Conservation (phyloP, 1,140 invertebrate genomes). For the Euwallacea similis region DNA sequence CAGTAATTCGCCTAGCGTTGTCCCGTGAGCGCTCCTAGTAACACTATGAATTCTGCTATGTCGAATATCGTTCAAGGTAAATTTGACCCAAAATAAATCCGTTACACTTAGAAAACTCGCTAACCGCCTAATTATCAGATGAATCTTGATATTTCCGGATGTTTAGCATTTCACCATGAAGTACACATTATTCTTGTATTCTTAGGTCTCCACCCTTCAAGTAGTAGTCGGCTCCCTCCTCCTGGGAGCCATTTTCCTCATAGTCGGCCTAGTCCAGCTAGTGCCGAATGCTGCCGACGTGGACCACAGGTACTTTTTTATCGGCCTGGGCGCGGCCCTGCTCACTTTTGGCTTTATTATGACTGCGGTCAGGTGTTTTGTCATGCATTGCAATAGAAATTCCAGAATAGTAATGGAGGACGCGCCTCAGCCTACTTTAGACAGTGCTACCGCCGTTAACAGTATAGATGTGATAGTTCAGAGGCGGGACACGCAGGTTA, state of each 20-base stretch:
- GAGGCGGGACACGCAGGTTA: constrained; percentile 51
- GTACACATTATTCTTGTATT: neutral
- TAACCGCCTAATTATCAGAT: too few relatives aligned
- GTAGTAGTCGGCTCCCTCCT: constrained; percentile 74
- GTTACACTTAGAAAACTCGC: too few relatives aligned
- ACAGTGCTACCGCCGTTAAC: constrained; percentile 42
- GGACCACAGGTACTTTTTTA: constrained; percentile 71
- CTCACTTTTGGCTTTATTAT: constrained; percentile 60
- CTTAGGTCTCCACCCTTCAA: constrained; percentile 72
- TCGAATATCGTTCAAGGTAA: too few relatives aligned
- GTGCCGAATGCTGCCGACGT: constrained; percentile 77
- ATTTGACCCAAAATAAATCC: too few relatives aligned
- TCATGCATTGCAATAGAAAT: constrained; percentile 49
- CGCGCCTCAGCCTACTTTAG: constrained; percentile 45
- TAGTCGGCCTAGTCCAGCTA: constrained; percentile 79
- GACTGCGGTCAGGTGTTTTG: constrained; percentile 54
- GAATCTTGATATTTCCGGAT: too few relatives aligned
- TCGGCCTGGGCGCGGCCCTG: constrained; percentile 65
- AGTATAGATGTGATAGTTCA: constrained; percentile 53
- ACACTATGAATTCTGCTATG: too few relatives aligned
- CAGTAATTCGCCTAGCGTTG: too few relatives aligned
- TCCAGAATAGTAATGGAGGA: constrained; percentile 46
- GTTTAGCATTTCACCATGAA: too few relatives aligned
- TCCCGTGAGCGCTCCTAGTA: too few relatives aligned
- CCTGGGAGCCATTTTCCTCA: constrained; percentile 73